A percentile compares a stretch with the other conserved stretches of the same genome.
Evolutionary conservation across 2,888 invertebrate species (phyloP).

Genomic region (Ypsolopha sequella): DNA sequence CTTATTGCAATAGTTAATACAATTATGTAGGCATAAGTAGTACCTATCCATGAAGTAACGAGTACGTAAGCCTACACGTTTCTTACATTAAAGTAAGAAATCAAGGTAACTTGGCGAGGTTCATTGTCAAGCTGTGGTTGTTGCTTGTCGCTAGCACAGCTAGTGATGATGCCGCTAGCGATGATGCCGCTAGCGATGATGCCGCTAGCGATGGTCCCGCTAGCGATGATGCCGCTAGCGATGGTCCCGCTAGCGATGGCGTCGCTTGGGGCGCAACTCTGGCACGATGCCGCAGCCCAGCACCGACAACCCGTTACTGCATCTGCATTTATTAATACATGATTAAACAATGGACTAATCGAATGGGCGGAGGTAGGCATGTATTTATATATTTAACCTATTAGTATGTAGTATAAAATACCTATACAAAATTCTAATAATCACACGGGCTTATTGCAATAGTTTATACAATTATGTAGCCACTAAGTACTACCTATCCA

Average conservation of each 20-base stretch:
- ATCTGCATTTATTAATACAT: too few relatives aligned
- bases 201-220: conserved; percentile 32
- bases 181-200: background rate
- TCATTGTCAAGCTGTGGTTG: background rate
- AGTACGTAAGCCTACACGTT: background rate
- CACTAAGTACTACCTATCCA: too few relatives aligned
- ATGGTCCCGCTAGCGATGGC: background rate
- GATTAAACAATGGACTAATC: too few relatives aligned
- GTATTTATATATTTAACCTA: too few relatives aligned
- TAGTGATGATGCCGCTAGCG: background rate
- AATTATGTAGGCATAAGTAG: background rate
- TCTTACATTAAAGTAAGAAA: background rate
- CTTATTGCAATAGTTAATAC: background rate
- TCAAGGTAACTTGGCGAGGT: background rate
- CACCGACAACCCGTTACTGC: conserved; percentile 54
- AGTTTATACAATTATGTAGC: background rate
- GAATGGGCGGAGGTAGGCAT: too few relatives aligned
- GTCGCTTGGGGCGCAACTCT: conserved; percentile 68
- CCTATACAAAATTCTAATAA: background rate
- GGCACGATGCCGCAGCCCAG: conserved; percentile 69
- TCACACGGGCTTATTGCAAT: background rate
- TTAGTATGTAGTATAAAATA: too few relatives aligned
- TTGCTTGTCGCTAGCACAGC: background rate
- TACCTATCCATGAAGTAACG: too few relatives aligned
- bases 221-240: background rate